Evolutionary conservation across 2,888 invertebrate species (phyloP).

Genomic region (Drosophila barbarae): DNA sequence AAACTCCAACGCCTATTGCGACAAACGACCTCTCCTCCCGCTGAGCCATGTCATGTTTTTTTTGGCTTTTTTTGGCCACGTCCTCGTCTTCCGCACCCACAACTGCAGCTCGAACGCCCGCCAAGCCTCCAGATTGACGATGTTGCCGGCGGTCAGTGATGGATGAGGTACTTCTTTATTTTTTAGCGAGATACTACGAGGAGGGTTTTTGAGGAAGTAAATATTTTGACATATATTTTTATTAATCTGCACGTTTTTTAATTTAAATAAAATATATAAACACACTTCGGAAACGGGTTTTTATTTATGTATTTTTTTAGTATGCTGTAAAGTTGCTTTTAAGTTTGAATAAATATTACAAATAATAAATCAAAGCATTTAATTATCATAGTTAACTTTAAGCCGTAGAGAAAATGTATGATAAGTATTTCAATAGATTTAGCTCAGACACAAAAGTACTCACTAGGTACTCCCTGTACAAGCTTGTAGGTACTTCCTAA

Average conservation of each 20-base stretch:
- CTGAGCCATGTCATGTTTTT: conserved; percentile 26
- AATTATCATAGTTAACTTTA: background rate
- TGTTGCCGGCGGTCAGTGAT: conserved; percentile 15
- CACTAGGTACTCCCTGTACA: too few relatives aligned
- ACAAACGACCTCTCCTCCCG: conserved; percentile 32
- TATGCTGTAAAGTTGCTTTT: too few relatives aligned
- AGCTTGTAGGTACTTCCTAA: background rate
- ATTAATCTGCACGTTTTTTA: too few relatives aligned
- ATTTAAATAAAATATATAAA: background rate
- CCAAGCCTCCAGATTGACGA: conserved; percentile 41
- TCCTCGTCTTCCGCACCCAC: conserved; percentile 46
- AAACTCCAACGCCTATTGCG: conserved; percentile 35
- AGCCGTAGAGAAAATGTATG: background rate
- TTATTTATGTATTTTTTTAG: background rate
- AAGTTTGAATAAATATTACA: background rate
- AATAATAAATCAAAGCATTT: background rate
- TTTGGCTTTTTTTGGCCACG: conserved; percentile 30
- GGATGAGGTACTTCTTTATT: background rate
- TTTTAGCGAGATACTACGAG: background rate
- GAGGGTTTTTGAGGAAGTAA: background rate
- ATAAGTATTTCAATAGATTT: background rate
- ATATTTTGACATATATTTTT: too few relatives aligned
- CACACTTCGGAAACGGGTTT: background rate
- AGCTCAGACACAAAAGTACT: background rate
- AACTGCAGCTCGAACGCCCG: conserved; percentile 25